These are phyloP conservation scores for Epizoanthus stellaris DNA, from an alignment of 92 coral and sea anemone genomes.

Conservation along the genomic window DNA sequence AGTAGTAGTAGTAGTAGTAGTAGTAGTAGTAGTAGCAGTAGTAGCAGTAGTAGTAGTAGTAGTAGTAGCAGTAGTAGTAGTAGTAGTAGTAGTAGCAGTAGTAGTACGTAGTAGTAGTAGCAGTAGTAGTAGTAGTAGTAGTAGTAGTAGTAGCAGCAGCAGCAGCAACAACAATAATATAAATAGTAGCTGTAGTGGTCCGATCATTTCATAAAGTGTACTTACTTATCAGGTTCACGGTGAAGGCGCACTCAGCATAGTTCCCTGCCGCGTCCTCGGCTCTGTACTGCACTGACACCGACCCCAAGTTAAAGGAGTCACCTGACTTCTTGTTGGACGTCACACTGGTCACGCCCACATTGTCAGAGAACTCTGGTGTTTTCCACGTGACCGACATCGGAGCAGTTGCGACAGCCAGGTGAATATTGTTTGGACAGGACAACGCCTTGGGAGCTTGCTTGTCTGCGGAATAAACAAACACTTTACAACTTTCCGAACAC, in stretches of 20 bases:
- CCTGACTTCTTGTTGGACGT: constrained; percentile 64
- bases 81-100: too few species aligned
- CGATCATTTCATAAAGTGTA: not conserved
- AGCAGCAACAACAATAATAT: not conserved
- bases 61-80: too few species aligned
- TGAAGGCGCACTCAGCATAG: constrained; percentile 52
- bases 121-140: not conserved
- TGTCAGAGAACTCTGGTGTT: constrained; percentile 68
- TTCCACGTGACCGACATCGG: constrained; percentile 58
- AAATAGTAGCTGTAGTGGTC: not conserved
- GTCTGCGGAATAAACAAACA: constrained; percentile 36
- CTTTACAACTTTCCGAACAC: too few species aligned
- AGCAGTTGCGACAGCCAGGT: constrained; percentile 16
- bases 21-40: too few species aligned
- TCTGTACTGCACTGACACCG: constrained; percentile 51
- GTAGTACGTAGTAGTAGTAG: too few species aligned
- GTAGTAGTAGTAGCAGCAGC: not conserved
- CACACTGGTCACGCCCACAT: constrained; percentile 62
- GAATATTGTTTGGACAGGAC: constrained; percentile 63
- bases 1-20: not conserved
- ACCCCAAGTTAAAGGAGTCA: constrained; percentile 51
- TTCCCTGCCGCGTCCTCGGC: constrained; percentile 71
- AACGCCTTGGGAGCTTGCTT: constrained; percentile 61
- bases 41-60: too few species aligned
- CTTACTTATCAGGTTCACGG: constrained; percentile 62